phyloP scores from a whole-genome alignment of 2,113 vertebrate genomes.

The Odobenus rosmarus region DNA sequence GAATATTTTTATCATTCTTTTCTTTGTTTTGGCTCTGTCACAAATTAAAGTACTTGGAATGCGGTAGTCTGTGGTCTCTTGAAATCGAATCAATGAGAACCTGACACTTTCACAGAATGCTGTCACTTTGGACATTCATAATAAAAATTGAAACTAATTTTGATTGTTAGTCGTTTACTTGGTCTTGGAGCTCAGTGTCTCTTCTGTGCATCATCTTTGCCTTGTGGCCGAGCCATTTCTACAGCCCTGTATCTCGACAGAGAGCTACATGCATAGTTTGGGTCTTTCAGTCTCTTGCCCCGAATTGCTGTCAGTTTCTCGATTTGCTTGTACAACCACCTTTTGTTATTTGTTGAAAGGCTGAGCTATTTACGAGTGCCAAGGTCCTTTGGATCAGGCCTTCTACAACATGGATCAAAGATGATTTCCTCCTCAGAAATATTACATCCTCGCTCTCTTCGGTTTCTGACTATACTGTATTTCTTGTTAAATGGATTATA shows the following conservation, averaged over 20 bases:
- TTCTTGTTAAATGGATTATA: background rate
- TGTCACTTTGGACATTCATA: constrained; percentile 86
- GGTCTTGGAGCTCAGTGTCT: constrained; percentile 17
- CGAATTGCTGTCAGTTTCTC: background rate
- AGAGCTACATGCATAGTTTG: background rate
- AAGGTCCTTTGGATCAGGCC: background rate
- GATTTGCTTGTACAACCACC: background rate
- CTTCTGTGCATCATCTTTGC: background rate
- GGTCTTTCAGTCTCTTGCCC: background rate
- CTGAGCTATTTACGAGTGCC: background rate
- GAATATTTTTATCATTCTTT: constrained; percentile 80
- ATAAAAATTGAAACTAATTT: constrained; percentile 83
- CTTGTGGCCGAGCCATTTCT: rapidly evolving
- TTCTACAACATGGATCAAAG: background rate
- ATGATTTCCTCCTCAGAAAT: background rate
- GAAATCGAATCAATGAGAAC: constrained; percentile 79
- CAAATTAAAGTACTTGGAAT: constrained; percentile 86
- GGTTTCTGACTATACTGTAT: background rate
- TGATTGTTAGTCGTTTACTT: constrained; percentile 78
- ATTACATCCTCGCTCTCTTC: background rate
- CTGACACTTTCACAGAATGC: constrained; percentile 76
- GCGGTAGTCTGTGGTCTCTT: constrained; percentile 85
- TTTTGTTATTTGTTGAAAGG: background rate
- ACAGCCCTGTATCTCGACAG: background rate
- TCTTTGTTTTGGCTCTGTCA: constrained; percentile 83